A percentile compares a stretch with the other conserved stretches of the same genome.
Evolutionary conservation across 2,113 vertebrate genomes (phyloP).

Genomic region (Phylloscopus trochiloides): DNA sequence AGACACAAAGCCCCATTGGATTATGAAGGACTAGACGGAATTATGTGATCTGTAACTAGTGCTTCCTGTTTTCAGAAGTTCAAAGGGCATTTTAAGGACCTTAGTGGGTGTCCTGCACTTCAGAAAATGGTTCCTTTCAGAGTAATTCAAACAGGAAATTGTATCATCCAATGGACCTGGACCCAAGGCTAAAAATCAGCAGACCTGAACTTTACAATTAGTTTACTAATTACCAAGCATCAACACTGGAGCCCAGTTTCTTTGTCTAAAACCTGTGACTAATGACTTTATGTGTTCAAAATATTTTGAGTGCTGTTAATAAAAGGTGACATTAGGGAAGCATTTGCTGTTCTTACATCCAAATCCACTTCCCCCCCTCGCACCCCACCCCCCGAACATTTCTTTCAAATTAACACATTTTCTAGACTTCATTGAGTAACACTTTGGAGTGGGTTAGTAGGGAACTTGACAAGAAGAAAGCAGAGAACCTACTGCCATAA

Average conservation of each 20-base stretch:
- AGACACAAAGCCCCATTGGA: fast-evolving
- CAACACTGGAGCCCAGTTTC: background rate
- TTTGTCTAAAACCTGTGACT: background rate
- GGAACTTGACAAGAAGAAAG: background rate
- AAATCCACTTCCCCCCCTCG: background rate
- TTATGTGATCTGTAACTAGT: background rate
- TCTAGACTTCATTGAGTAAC: background rate
- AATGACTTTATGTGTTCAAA: background rate
- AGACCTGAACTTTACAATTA: background rate
- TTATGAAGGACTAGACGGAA: background rate
- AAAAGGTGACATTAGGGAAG: background rate
- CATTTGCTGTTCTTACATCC: background rate
- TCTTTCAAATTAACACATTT: background rate
- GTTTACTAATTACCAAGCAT: background rate
- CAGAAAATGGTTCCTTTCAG: background rate
- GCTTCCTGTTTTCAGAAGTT: background rate
- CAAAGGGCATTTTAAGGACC: background rate
- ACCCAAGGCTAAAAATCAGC: background rate
- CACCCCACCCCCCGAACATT: background rate
- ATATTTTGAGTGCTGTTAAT: background rate
- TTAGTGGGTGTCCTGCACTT: background rate
- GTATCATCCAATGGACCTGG: background rate
- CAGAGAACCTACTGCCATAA: background rate
- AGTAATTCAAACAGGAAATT: background rate
- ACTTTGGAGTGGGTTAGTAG: background rate